A percentile compares a stretch with the other conserved stretches of the same genome.
Evolutionary conservation across 1,140 invertebrate genomes (phyloP).

Genomic region (Palaemon carinicauda): DNA sequence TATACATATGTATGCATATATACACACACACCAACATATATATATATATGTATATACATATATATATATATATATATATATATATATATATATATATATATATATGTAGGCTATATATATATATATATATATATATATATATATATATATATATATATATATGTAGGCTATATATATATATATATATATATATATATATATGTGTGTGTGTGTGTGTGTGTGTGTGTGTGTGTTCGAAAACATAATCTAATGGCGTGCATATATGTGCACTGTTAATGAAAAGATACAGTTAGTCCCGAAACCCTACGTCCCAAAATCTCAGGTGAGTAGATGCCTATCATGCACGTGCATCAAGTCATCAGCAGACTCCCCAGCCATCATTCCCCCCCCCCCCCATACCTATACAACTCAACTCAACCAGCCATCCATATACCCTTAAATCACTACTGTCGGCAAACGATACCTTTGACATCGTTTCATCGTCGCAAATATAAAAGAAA

Average conservation of each 20-base stretch:
- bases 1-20: neutral
- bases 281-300: too few species aligned
- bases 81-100: neutral
- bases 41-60: conserved; percentile 7
- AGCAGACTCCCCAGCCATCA: too few species aligned
- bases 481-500: neutral
- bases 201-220: neutral
- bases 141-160: neutral
- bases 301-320: too few species aligned
- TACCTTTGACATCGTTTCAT: neutral
- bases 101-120: neutral
- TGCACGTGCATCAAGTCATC: too few species aligned
- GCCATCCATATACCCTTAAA: too few species aligned
- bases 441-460: too few species aligned
- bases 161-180: neutral
- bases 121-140: neutral
- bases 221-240: neutral
- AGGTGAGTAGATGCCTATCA: too few species aligned
- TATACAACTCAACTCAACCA: too few species aligned
- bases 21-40: neutral
- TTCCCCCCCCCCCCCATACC: too few species aligned
- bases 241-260: neutral
- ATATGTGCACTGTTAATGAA: too few species aligned
- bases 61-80: conserved; percentile 5
- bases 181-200: conserved; percentile 2